Conservation (phyloP, 53 echinoderm and acorn worm genomes). For the Patiria pectinifera region DNA sequence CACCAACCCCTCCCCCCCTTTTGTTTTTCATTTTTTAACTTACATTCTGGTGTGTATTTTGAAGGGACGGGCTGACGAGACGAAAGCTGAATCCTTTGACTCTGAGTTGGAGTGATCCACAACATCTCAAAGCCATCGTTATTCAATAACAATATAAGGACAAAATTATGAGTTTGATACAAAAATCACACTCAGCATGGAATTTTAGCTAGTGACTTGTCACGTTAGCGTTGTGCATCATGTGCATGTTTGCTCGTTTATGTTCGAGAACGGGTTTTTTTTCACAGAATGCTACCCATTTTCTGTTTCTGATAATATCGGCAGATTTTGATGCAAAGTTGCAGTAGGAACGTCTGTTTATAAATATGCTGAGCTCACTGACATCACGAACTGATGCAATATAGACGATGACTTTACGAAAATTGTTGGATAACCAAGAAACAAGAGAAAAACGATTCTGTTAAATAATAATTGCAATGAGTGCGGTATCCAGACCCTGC, state of each 20-base stretch:
- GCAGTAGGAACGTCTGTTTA: neutral
- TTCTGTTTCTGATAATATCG: neutral
- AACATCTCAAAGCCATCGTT: slow-evolving; percentile 46
- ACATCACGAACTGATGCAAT: neutral
- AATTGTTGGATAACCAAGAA: neutral
- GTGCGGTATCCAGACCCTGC: neutral
- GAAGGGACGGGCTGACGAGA: slow-evolving; percentile 6
- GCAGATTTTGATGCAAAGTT: neutral
- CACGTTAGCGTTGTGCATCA: neutral
- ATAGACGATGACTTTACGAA: neutral
- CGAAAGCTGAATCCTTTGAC: slow-evolving; percentile 24
- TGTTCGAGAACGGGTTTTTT: neutral
- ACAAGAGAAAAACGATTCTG: neutral
- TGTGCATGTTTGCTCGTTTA: neutral
- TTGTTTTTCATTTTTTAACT: neutral
- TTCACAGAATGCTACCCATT: neutral
- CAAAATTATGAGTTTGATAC: neutral
- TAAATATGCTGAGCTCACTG: neutral
- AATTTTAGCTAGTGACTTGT: too few species aligned
- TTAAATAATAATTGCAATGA: neutral
- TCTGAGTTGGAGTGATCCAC: slow-evolving; percentile 56
- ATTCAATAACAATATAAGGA: neutral
- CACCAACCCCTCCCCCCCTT: too few species aligned
- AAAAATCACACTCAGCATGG: too few species aligned
- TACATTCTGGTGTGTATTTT: slow-evolving; percentile 11